Evolutionary conservation across 1,140 invertebrate genomes (phyloP), one percentile per base, ranked within the genome.

Genomic region (Leptopilina boulardi): DNA sequence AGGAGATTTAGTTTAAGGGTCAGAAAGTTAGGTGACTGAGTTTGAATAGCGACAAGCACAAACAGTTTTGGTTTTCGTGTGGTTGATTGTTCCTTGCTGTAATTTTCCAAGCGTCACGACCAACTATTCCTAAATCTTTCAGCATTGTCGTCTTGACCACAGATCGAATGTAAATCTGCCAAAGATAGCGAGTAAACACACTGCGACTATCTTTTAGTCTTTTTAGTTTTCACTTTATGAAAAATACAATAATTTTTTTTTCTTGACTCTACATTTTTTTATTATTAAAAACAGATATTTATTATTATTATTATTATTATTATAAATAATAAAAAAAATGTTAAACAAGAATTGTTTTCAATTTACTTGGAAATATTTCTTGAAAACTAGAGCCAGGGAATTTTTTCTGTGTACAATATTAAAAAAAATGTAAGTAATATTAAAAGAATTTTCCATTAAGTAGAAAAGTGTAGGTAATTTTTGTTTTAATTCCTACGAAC

Each of bases 71-170:
- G 59, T 66, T 66, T 66, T 66, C 59, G 59, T 66, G 59, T 66
- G 59, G 59, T 66, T 66, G 59, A 66, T 66, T 8, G 59, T 66
- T 30, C 59, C 59, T 66, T 30, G 59, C 26, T 66, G 59, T 34
- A 66, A 66, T 66, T 66, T 66, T 30, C 59, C 13, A 66, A 34
- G 59, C 59, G 51, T 56, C 59, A 51, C 23, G 18, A 56, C 51
- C 51, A 59, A 59, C 44, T 19, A 38, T 51, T 59, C 44, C 51
- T 74, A 38, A 74, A 74, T 74, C 44, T 74, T 59, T 74, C 54
- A 56, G 47, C 30, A 56, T 74, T 74, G 73, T 74, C 73, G n/a
- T 18, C 38, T 54, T 74, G 30, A 19, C 73, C 51, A 21, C 30
- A 11, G n/a, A 56, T 15, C 11, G 47, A 56, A 74, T 19, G 73